These are phyloP conservation scores for Acanthaster planci DNA, from an alignment of 35 echinoderm and acorn worm species.

Conservation along the genomic window DNA sequence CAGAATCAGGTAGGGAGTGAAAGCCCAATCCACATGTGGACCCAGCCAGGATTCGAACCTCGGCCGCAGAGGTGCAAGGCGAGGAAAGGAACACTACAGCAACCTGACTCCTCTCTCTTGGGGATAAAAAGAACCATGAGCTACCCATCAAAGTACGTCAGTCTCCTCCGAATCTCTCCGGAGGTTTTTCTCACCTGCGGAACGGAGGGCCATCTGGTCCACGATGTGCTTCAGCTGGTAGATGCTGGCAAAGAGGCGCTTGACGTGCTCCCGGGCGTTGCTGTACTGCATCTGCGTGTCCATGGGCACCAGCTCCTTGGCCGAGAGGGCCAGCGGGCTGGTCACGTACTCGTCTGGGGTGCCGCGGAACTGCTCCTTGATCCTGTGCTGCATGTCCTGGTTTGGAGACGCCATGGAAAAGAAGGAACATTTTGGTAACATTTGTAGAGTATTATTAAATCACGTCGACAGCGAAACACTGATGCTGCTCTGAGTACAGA, in stretches of 20 bases:
- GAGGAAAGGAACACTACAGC: no score
- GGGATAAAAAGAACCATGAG: no score
- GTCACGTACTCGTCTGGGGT: constrained; percentile 96
- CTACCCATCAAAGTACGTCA: no score
- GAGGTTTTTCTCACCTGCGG: constrained; percentile 61
- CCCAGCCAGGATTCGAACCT: no score
- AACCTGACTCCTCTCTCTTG: no score
- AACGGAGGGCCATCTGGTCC: constrained; percentile 66
- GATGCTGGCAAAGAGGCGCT: constrained; percentile 61
- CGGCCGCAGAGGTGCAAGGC: no score
- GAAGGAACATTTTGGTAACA: no score
- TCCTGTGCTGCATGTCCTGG: constrained; percentile 98
- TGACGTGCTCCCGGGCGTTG: constrained; percentile 92
- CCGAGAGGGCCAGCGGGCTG: constrained; percentile 79
- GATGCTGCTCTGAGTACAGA: no score
- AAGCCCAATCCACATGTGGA: no score
- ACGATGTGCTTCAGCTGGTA: constrained; percentile 72
- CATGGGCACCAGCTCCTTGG: constrained; percentile 99
- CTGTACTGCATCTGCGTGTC: constrained; percentile 96
- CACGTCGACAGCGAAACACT: no score
- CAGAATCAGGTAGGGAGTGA: no score
- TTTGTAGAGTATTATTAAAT: no score
- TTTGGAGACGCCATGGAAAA: neutral
- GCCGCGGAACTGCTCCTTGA: constrained; percentile 88
- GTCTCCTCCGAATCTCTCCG: neutral